Percentiles rank a stretch among this genome's conserved stretches.
Evolutionary conservation across 2,888 invertebrate species (phyloP).

Genomic region (Biston stratarius): DNA sequence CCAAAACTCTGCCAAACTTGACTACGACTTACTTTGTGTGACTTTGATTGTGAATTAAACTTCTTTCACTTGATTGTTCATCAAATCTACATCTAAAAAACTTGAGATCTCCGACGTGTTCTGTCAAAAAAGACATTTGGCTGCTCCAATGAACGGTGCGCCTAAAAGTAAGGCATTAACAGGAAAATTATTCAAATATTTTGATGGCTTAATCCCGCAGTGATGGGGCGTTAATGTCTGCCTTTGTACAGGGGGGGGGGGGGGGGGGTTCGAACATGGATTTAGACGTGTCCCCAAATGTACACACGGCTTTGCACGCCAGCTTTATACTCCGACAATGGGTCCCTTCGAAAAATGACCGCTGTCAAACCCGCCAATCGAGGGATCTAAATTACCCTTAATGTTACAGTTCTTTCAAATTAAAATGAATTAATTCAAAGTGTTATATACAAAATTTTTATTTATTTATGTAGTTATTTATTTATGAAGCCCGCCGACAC

Average conservation of each 20-base stretch:
- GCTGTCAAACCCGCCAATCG: slow-evolving; percentile 7
- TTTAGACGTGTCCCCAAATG: slow-evolving; percentile 25
- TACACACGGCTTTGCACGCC: slow-evolving; percentile 16
- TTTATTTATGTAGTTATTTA: too few relatives aligned
- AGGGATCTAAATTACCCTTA: background rate
- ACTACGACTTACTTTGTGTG: too few relatives aligned
- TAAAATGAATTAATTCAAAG: background rate
- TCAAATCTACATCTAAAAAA: too few relatives aligned
- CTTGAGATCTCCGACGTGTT: too few relatives aligned
- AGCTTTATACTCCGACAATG: slow-evolving; percentile 23
- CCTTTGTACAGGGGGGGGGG: slow-evolving; percentile 24
- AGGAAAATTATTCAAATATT: slow-evolving; percentile 46
- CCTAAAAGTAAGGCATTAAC: slow-evolving; percentile 26
- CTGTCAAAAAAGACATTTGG: too few relatives aligned
- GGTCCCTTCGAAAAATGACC: slow-evolving; percentile 15
- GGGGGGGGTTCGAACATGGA: slow-evolving; percentile 6
- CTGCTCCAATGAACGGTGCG: slow-evolving; percentile 1
- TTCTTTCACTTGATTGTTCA: too few relatives aligned
- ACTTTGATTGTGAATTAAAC: too few relatives aligned
- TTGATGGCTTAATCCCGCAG: slow-evolving; percentile 41
- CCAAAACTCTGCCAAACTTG: too few relatives aligned
- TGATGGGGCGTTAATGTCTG: slow-evolving; percentile 38
- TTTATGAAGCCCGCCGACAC: too few relatives aligned
- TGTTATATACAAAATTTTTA: background rate
- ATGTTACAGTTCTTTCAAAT: background rate